phyloP scores from a whole-genome alignment of 2,888 invertebrate genomes.

The Ypsolopha scabrella region DNA sequence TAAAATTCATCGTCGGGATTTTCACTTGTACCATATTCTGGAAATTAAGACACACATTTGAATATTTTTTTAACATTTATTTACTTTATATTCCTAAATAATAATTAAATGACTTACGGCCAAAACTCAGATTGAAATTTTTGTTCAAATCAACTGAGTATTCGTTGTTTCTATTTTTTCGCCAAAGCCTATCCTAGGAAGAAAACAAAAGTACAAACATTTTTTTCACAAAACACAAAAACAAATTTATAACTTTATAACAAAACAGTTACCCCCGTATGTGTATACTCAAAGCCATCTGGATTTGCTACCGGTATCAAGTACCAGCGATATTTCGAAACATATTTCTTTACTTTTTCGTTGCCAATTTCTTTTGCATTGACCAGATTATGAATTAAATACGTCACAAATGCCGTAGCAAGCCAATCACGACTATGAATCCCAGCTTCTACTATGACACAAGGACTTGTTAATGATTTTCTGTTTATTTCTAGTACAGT shows the following conservation, averaged over 20 bases:
- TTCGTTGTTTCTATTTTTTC: slow-evolving; percentile 68
- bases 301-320: slow-evolving; percentile 80
- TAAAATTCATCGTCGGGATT: slow-evolving; percentile 24
- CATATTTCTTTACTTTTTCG: slow-evolving; percentile 34
- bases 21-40: slow-evolving; percentile 27
- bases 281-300: slow-evolving; percentile 74
- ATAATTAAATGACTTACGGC: slow-evolving; percentile 33
- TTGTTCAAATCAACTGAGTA: slow-evolving; percentile 74
- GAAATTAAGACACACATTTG: slow-evolving; percentile 9
- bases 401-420: background rate
- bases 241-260: no score
- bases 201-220: slow-evolving; percentile 18
- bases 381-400: slow-evolving; percentile 58
- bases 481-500: no score
- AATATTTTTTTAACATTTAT: background rate
- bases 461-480: no score
- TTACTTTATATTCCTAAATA: background rate
- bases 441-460: no score
- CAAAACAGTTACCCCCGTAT: slow-evolving; percentile 16
- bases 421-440: no score
- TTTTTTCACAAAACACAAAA: slow-evolving; percentile 28
- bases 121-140: slow-evolving; percentile 72
- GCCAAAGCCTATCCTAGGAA: slow-evolving; percentile 71
- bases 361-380: slow-evolving; percentile 33
- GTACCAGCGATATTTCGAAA: slow-evolving; percentile 72